These are phyloP conservation scores for Tragelaphus buxtoni DNA, from an alignment of 2,113 vertebrate species.

Conservation along the genomic window DNA sequence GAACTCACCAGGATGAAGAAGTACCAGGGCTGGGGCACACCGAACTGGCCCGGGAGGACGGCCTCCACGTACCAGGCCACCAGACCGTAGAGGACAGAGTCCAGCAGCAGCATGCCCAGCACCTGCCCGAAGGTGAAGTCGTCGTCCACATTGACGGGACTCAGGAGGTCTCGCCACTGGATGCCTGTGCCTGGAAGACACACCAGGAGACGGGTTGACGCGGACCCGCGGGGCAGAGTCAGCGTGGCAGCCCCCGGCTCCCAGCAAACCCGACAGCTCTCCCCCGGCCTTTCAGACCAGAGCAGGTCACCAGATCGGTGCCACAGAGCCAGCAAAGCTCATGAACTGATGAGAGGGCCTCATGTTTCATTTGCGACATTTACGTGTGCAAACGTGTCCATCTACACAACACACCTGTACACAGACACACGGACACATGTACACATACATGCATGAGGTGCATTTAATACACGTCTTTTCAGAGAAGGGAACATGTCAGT, in stretches of 20 bases:
- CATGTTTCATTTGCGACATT: not conserved
- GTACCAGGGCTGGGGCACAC: constrained; percentile 93
- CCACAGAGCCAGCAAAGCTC: not conserved
- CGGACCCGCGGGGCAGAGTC: rapidly evolving
- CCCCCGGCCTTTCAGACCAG: not conserved
- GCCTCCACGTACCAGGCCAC: constrained; percentile 97
- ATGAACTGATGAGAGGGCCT: not conserved
- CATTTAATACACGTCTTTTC: not conserved
- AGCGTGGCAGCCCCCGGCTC: rapidly evolving
- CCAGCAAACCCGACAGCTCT: not conserved
- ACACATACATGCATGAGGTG: not conserved
- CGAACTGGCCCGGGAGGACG: constrained; percentile 94
- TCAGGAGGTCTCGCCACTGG: constrained; percentile 93
- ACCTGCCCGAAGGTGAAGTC: constrained; percentile 94
- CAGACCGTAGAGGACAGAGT: constrained; percentile 87
- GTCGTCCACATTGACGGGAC: constrained; percentile 91
- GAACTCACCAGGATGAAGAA: constrained; percentile 93
- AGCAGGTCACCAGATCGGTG: not conserved
- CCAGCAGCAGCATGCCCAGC: constrained; percentile 91
- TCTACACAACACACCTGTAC: too few relatives aligned
- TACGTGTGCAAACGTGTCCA: too few relatives aligned
- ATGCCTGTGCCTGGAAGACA: constrained; percentile 87
- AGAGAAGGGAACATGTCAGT: not conserved
- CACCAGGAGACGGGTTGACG: rapidly evolving
- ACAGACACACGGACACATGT: not conserved